A percentile compares a stretch with the other conserved stretches of the same genome.
Evolutionary conservation across 1,140 invertebrate genomes (phyloP).

Genomic region (Cydia pomonella): DNA sequence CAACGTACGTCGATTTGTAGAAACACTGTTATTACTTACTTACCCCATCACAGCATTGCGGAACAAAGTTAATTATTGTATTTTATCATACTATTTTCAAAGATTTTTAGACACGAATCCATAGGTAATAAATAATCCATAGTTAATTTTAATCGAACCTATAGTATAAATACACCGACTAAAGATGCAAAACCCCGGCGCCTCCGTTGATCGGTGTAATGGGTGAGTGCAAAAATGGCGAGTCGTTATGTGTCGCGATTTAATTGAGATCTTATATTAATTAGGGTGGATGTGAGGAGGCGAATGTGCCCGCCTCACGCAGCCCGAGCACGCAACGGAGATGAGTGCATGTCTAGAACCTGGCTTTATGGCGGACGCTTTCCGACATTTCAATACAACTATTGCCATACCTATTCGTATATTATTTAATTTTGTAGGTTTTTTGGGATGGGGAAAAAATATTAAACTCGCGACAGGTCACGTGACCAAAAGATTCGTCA

Average conservation of each 20-base stretch:
- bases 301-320: constrained; percentile 74
- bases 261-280: constrained; percentile 78
- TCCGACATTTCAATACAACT: background rate
- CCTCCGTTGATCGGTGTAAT: constrained; percentile 36
- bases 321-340: constrained; percentile 67
- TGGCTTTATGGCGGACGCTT: constrained; percentile 2
- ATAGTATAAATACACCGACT: too few species aligned
- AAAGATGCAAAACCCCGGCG: background rate
- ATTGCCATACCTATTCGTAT: too few species aligned
- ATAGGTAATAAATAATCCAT: too few species aligned
- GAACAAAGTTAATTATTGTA: background rate
- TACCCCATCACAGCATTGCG: background rate
- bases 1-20: background rate
- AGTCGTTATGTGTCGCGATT: constrained; percentile 76
- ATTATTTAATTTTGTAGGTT: too few species aligned
- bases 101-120: too few species aligned
- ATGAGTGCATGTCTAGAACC: constrained; percentile 21
- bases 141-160: too few species aligned
- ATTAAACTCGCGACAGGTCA: too few species aligned
- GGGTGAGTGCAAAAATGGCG: constrained; percentile 54
- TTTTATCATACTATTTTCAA: too few species aligned
- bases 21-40: background rate
- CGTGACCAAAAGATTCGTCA: too few species aligned
- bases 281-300: constrained; percentile 71
- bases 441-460: too few species aligned